A percentile compares a stretch with the other conserved stretches of the same genome.
phyloP scores from a whole-genome alignment of 2,797 vertebrate genomes.

The Pangasius krempfi region DNA sequence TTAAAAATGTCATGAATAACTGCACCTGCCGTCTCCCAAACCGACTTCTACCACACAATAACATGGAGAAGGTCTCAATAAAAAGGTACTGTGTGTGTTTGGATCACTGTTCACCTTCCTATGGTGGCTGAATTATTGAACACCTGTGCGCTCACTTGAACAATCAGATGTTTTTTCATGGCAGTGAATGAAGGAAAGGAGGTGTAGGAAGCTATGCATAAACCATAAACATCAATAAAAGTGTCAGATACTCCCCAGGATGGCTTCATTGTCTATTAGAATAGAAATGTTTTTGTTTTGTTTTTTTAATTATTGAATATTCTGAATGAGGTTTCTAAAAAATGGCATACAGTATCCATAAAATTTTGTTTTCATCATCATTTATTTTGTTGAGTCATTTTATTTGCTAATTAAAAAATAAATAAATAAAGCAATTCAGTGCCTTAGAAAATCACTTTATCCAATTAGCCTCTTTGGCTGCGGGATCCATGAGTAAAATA shows the following conservation, averaged over 20 bases:
- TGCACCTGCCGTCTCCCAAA: slow-evolving; percentile 50
- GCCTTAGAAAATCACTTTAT: slow-evolving; percentile 44
- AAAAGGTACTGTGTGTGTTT: slow-evolving; percentile 57
- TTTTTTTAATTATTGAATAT: background rate
- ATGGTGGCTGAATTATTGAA: slow-evolving; percentile 60
- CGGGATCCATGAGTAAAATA: slow-evolving; percentile 36
- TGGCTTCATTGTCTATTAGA: slow-evolving; percentile 10
- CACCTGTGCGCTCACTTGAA: slow-evolving; percentile 53
- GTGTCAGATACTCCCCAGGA: slow-evolving; percentile 33
- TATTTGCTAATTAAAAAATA: background rate
- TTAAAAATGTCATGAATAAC: slow-evolving; percentile 49
- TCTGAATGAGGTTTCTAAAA: no score
- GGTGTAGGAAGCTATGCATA: slow-evolving; percentile 44
- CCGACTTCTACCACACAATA: slow-evolving; percentile 51
- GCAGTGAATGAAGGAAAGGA: slow-evolving; percentile 26
- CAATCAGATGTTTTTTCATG: slow-evolving; percentile 56
- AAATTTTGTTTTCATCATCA: background rate
- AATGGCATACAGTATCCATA: background rate
- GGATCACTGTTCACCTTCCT: slow-evolving; percentile 56
- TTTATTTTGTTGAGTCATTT: background rate
- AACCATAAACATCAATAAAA: slow-evolving; percentile 43
- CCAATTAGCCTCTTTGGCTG: slow-evolving; percentile 52
- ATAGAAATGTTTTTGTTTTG: background rate
- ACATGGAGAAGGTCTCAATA: slow-evolving; percentile 52
- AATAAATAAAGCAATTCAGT: slow-evolving; percentile 18